A percentile compares a stretch with the other conserved stretches of the same genome.
phyloP scores from a whole-genome alignment of 2,888 invertebrate species.

The Cenopis cana region DNA sequence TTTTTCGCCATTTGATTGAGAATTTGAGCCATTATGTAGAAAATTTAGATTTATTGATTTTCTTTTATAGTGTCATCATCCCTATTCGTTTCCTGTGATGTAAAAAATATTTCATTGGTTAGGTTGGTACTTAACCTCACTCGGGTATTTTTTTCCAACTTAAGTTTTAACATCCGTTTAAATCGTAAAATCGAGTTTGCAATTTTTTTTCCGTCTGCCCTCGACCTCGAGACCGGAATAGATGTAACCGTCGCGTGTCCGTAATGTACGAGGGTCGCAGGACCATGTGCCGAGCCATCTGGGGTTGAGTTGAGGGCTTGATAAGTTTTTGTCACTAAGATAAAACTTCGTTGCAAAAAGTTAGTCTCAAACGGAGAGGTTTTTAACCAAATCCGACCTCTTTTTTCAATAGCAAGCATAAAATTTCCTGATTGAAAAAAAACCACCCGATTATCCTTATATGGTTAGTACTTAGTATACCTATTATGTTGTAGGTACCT shows the following conservation, averaged over 20 bases:
- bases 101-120: neutral
- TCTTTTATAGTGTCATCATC: too few species aligned
- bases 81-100: neutral
- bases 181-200: slow-evolving; percentile 7
- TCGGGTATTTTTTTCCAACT: slow-evolving; percentile 6
- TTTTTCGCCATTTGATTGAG: too few species aligned
- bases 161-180: slow-evolving; percentile 29
- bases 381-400: neutral
- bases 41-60: too few species aligned
- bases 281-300: slow-evolving; percentile 35
- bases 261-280: slow-evolving; percentile 17
- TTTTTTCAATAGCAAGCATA: too few species aligned
- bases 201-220: slow-evolving; percentile 33
- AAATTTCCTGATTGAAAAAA: too few species aligned
- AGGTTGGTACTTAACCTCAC: neutral
- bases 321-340: slow-evolving; percentile 33
- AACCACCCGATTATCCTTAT: too few species aligned
- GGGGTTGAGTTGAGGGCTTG: slow-evolving; percentile 25
- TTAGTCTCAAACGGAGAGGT: neutral
- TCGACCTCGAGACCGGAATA: slow-evolving; percentile 13
- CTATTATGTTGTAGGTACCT: too few species aligned
- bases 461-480: too few species aligned
- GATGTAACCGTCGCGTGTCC: slow-evolving; percentile 31
- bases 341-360: slow-evolving; percentile 10
- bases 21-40: too few species aligned